Percentiles rank a stretch among this genome's conserved stretches.
phyloP scores from a whole-genome alignment of 2,113 vertebrate genomes.

The Thymallus thymallus region DNA sequence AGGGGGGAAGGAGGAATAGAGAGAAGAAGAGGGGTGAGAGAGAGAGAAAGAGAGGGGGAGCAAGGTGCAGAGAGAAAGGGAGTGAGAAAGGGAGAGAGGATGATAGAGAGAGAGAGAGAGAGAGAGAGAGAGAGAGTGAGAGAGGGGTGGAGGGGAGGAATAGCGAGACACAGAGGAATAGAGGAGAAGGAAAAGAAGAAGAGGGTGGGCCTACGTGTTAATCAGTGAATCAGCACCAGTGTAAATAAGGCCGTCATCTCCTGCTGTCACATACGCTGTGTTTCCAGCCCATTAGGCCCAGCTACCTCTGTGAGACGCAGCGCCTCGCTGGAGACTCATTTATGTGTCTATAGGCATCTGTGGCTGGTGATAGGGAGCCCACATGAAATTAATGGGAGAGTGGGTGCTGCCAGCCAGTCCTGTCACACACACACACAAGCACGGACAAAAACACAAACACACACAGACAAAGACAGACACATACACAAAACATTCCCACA shows the following conservation, averaged over 20 bases:
- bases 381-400: slow-evolving; percentile 94
- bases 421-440: slow-evolving; percentile 22
- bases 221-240: slow-evolving; percentile 81
- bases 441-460: too few relatives aligned
- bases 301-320: slow-evolving; percentile 86
- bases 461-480: too few relatives aligned
- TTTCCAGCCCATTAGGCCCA: slow-evolving; percentile 95
- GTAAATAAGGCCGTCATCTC: slow-evolving; percentile 94
- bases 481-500: too few relatives aligned
- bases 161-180: not conserved
- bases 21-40: slow-evolving; percentile 12
- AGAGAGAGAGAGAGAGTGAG: slow-evolving; percentile 11
- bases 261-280: slow-evolving; percentile 88
- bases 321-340: slow-evolving; percentile 90
- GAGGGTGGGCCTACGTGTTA: slow-evolving; percentile 67
- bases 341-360: slow-evolving; percentile 97
- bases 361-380: slow-evolving; percentile 96
- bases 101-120: slow-evolving; percentile 30
- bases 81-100: slow-evolving; percentile 7
- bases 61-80: slow-evolving; percentile 17
- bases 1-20: slow-evolving; percentile 1
- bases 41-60: not conserved
- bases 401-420: slow-evolving; percentile 81
- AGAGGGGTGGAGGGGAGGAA: not conserved
- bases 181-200: slow-evolving; percentile 6